These are phyloP conservation scores for Samia ricini DNA, from an alignment of 1,140 invertebrate genomes.

Conservation along the genomic window DNA sequence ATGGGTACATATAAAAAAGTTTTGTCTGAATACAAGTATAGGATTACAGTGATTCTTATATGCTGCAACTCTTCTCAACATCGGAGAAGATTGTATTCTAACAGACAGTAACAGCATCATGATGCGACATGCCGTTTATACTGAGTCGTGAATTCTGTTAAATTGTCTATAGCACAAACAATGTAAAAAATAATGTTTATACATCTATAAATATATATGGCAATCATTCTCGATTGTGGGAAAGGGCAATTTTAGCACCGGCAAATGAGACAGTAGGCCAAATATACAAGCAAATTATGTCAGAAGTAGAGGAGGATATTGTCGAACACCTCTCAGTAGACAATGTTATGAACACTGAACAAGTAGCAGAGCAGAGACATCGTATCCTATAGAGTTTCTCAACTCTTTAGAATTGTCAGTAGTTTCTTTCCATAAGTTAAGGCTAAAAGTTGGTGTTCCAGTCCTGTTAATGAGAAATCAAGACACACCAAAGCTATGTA, in stretches of 20 bases:
- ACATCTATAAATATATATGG: background rate
- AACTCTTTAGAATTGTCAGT: too few relatives aligned
- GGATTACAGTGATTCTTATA: slow-evolving; percentile 14
- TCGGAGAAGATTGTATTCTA: slow-evolving; percentile 7
- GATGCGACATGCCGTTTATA: too few relatives aligned
- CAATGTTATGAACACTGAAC: background rate
- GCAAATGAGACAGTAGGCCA: background rate
- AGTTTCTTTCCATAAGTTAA: too few relatives aligned
- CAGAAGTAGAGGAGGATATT: background rate
- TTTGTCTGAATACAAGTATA: slow-evolving; percentile 19
- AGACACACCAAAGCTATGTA: too few relatives aligned
- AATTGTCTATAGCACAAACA: slow-evolving; percentile 5
- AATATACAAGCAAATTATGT: background rate
- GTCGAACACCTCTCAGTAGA: background rate
- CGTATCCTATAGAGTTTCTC: too few relatives aligned
- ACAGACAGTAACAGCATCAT: slow-evolving; percentile 11
- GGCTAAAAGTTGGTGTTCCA: too few relatives aligned
- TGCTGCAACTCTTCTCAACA: slow-evolving; percentile 12
- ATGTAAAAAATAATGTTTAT: slow-evolving; percentile 10
- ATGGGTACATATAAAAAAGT: slow-evolving; percentile 9
- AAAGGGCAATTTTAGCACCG: background rate
- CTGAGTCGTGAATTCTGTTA: slow-evolving; percentile 14
- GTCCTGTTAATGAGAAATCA: too few relatives aligned
- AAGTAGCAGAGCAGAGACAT: too few relatives aligned
- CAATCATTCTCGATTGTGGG: background rate